phyloP scores from a whole-genome alignment of 2,888 invertebrate genomes.

The Agrenia bidenticulata region DNA sequence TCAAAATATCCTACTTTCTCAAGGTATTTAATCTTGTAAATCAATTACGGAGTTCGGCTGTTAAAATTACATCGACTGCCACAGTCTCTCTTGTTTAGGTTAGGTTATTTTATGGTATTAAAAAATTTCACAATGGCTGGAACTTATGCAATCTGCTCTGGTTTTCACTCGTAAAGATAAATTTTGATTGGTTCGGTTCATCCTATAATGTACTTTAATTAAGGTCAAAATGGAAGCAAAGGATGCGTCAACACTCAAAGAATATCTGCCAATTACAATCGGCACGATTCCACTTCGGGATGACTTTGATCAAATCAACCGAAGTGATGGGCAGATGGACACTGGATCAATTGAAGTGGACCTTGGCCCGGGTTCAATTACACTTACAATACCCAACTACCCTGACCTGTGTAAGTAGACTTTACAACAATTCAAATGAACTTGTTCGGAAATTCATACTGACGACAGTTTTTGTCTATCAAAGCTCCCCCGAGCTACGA shows the following conservation, averaged over 20 bases:
- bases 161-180: background rate
- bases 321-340: constrained; percentile 7
- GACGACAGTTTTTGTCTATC: background rate
- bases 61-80: no score
- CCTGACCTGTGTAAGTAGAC: constrained; percentile 37
- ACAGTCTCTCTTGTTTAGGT: no score
- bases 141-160: no score
- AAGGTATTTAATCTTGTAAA: constrained; percentile 25
- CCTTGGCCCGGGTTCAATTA: constrained; percentile 12
- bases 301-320: constrained; percentile 30
- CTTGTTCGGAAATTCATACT: background rate
- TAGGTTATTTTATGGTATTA: no score
- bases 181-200: no score
- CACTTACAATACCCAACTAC: constrained; percentile 21
- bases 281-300: constrained; percentile 38
- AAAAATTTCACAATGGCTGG: no score
- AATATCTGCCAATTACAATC: constrained; percentile 25
- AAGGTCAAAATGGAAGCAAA: constrained; percentile 42
- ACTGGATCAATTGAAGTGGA: constrained; percentile 14
- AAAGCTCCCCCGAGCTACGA: constrained; percentile 39
- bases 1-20: constrained; percentile 30
- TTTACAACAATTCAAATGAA: constrained; percentile 10
- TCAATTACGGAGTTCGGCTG: no score
- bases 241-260: constrained; percentile 34
- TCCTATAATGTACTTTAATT: background rate